Conservation (phyloP, 2,888 invertebrate species). For the Morinoia aosen region DNA sequence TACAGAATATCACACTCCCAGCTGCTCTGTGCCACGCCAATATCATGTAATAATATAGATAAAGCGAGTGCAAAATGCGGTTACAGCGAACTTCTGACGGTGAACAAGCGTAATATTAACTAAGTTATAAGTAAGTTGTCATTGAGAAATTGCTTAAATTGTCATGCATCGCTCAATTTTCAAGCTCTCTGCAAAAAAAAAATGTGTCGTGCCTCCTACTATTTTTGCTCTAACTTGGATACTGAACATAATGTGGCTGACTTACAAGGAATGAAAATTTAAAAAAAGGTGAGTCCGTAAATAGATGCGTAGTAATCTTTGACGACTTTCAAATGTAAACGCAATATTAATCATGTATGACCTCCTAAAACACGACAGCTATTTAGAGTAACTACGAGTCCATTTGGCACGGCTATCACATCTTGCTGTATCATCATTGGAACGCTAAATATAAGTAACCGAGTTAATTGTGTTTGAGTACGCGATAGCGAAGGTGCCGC, state of each 20-base stretch:
- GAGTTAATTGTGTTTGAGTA: not conserved
- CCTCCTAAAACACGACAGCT: not conserved
- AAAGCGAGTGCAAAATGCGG: not conserved
- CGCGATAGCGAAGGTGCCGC: not conserved
- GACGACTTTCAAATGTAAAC: not conserved
- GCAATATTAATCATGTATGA: not conserved
- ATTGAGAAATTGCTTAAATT: not conserved
- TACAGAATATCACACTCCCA: not conserved
- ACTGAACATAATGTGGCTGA: not conserved
- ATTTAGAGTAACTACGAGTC: not conserved
- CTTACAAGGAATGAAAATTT: not conserved
- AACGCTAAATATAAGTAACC: not conserved
- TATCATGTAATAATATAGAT: not conserved
- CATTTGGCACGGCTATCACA: not conserved
- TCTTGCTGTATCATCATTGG: not conserved
- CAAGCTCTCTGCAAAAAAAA: not conserved
- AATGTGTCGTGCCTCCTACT: not conserved
- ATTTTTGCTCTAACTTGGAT: not conserved
- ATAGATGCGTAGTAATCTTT: not conserved
- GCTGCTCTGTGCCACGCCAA: not conserved
- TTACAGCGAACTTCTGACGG: not conserved
- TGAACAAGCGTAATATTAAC: not conserved
- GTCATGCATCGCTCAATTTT: not conserved
- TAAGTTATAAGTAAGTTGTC: not conserved
- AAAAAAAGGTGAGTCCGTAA: not conserved